Evolutionary conservation across 2,113 vertebrate genomes (phyloP), one percentile per base, ranked within the genome.

Genomic region (Spea multiplicata): DNA sequence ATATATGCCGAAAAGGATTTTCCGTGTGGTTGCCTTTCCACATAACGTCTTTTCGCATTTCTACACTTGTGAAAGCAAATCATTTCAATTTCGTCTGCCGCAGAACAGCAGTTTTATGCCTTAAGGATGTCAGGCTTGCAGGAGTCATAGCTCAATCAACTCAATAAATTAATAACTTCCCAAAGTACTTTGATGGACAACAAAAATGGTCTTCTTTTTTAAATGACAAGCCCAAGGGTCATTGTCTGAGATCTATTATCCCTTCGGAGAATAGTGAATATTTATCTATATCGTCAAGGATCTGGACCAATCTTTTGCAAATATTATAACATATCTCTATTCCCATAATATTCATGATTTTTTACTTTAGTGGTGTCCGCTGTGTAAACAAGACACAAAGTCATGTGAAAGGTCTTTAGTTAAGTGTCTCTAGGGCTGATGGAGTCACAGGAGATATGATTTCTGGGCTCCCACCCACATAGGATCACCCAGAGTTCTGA

Each of bases 351-450:
- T 44, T 48, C 12, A 50, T 16, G 50, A 50, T 13, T 59, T 59
- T n/a, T 13, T 59, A 13, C 12, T 59, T 13, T 59, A 5, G 14
- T 59, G 14, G 8, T 59, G 55, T 12, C 61, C 61, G 30, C 4
- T 49, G 44, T 71, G 30, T 52, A 44, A 78, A 72, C 61, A 72
- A 70, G 47, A 46, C 62, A 66, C 17, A 70, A 66, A 49, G 59
- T 48, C 57, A 72, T 72, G 76, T 78, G 76, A 72, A 71, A 64
- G 30, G 9, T 10, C 66, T 61, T 16, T 52, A 3, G 9, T 17
- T 5, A 13, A 30, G 55, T 44, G 48, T 70, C 67, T 71, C 75
- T 71, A 16, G 69, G 69, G 57, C 44, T 48, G 46, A 16, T 9
- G 45, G 8, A 13, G 8, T 68, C 66, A 48, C 45, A 47, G 10